These are phyloP conservation scores for Sarcophaga bullata DNA, from an alignment of 1,140 invertebrate genomes.

Conservation along the genomic window DNA sequence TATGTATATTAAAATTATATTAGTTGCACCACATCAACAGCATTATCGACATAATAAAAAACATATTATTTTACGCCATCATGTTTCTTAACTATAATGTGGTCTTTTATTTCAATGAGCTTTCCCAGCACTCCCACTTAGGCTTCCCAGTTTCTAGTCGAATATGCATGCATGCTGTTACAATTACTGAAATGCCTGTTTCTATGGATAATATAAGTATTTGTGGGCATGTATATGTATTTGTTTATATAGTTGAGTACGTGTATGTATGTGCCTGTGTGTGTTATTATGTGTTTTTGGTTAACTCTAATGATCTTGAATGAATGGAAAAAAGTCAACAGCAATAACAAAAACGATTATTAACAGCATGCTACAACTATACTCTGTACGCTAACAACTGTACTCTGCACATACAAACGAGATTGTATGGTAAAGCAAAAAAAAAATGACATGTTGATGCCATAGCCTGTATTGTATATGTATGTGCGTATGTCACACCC, in stretches of 20 bases:
- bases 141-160: not conserved
- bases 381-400: not conserved
- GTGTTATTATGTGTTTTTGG: not conserved
- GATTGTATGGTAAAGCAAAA: no score
- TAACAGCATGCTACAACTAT: not conserved
- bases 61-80: constrained; percentile 23
- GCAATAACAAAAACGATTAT: not conserved
- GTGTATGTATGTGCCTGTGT: not conserved
- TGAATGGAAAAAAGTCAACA: not conserved
- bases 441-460: no score
- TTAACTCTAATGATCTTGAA: constrained; percentile 15
- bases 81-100: constrained; percentile 25
- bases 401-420: not conserved
- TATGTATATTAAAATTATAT: constrained; percentile 5
- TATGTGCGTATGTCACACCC: no score
- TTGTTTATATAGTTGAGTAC: not conserved
- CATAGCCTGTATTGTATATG: no score
- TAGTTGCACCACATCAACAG: constrained; percentile 32
- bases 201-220: no score
- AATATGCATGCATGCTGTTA: constrained; percentile 13
- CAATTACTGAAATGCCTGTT: not conserved
- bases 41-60: constrained; percentile 39
- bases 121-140: not conserved
- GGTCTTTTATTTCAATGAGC: constrained; percentile 11
- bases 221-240: not conserved